A percentile compares a stretch with the other conserved stretches of the same genome.
Evolutionary conservation across 1,140 invertebrate species (phyloP).

Genomic region (Sarcophaga peregrina): DNA sequence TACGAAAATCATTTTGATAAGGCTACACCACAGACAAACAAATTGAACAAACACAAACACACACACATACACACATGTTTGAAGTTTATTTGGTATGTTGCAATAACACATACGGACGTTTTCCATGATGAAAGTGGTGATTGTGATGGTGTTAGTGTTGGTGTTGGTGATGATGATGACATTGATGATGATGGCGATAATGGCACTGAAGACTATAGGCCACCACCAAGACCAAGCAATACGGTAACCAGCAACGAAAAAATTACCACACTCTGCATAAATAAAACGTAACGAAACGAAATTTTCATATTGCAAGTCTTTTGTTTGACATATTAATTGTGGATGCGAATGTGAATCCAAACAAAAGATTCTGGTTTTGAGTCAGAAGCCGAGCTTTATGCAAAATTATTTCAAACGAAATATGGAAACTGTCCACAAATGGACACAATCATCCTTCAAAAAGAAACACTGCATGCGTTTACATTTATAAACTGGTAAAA

Average conservation of each 20-base stretch:
- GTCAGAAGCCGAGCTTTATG: too few species aligned
- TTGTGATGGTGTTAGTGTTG: neutral
- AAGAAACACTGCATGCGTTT: neutral
- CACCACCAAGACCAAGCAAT: too few species aligned
- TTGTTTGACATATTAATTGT: neutral
- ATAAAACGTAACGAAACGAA: neutral
- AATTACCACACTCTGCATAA: neutral
- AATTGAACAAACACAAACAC: too few species aligned
- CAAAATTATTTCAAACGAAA: neutral
- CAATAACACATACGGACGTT: too few species aligned
- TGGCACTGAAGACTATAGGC: neutral
- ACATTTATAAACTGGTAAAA: neutral
- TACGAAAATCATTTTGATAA: too few species aligned
- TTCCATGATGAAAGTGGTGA: too few species aligned
- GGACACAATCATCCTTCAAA: neutral
- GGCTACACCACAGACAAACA: too few species aligned
- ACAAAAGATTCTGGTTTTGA: too few species aligned
- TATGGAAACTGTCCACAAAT: conserved; percentile 6
- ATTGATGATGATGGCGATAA: neutral
- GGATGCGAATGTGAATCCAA: neutral
- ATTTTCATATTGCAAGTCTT: neutral
- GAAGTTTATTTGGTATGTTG: too few species aligned
- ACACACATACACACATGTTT: too few species aligned
- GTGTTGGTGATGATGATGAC: neutral
- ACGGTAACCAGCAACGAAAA: neutral